Evolutionary conservation across 2,113 vertebrate genomes (phyloP).

Genomic region (Pseudorasbora parva): DNA sequence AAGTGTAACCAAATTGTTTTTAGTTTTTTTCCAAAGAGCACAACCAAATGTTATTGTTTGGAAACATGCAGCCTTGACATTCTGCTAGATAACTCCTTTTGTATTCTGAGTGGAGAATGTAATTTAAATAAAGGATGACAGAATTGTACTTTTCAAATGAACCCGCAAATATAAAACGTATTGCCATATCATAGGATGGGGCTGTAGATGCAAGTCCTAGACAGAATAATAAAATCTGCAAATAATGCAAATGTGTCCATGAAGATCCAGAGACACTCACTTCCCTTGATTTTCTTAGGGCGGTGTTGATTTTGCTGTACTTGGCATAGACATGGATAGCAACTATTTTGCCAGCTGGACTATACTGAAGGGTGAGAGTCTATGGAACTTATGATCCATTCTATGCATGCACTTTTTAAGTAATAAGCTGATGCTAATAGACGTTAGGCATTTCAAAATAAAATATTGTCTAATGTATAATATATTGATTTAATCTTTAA

Average conservation of each 20-base stretch:
- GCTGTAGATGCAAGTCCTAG: background rate
- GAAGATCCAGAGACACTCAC: background rate
- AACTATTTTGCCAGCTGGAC: background rate
- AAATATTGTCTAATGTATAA: slow-evolving; percentile 24
- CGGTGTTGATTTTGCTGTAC: background rate
- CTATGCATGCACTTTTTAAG: slow-evolving; percentile 19
- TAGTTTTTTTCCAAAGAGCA: background rate
- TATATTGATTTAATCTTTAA: slow-evolving; percentile 28
- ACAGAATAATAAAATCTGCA: slow-evolving; percentile 3
- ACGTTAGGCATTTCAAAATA: slow-evolving; percentile 7
- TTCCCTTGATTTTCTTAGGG: slow-evolving; percentile 3
- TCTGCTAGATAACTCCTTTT: background rate
- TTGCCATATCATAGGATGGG: slow-evolving; percentile 10
- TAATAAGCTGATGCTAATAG: background rate
- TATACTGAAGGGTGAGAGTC: background rate
- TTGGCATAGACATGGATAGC: background rate
- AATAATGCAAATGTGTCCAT: background rate
- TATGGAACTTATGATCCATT: slow-evolving; percentile 12
- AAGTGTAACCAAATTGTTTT: too few species aligned
- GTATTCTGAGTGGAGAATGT: background rate
- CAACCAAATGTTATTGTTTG: background rate
- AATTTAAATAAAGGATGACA: background rate
- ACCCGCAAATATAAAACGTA: background rate
- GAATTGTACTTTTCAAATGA: background rate
- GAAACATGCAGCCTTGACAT: background rate